Evolutionary conservation across 2,888 invertebrate species (phyloP).

Genomic region (Ophion ventricosus): DNA sequence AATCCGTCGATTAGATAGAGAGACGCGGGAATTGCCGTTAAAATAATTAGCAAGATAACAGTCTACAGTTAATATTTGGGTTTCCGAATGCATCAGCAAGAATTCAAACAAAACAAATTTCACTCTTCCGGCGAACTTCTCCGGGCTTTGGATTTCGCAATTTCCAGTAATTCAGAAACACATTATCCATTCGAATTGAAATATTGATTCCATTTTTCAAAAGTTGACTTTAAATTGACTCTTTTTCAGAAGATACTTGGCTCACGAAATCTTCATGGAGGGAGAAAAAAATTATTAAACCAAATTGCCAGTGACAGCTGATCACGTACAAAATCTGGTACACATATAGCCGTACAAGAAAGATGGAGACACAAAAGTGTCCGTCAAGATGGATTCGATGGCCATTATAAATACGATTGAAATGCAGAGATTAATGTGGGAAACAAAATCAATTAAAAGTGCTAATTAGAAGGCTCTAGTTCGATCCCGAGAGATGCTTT

Average conservation of each 20-base stretch:
- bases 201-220: background rate
- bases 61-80: constrained; percentile 49
- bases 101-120: constrained; percentile 4
- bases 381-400: background rate
- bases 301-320: background rate
- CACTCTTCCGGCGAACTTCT: background rate
- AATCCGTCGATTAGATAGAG: constrained; percentile 62
- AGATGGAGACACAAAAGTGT: background rate
- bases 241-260: background rate
- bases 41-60: constrained; percentile 38
- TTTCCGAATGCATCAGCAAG: constrained; percentile 22
- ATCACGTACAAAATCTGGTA: background rate
- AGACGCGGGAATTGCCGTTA: constrained; percentile 3
- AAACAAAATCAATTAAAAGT: background rate
- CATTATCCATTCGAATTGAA: background rate
- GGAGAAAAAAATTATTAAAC: background rate
- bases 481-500: background rate
- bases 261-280: background rate
- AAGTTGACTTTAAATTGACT: background rate
- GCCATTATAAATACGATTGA: background rate
- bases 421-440: background rate
- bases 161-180: background rate
- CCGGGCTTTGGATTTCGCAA: background rate
- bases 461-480: background rate
- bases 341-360: background rate